These are phyloP conservation scores for Formica aserva DNA, from an alignment of 2,888 invertebrate genomes.

Conservation along the genomic window DNA sequence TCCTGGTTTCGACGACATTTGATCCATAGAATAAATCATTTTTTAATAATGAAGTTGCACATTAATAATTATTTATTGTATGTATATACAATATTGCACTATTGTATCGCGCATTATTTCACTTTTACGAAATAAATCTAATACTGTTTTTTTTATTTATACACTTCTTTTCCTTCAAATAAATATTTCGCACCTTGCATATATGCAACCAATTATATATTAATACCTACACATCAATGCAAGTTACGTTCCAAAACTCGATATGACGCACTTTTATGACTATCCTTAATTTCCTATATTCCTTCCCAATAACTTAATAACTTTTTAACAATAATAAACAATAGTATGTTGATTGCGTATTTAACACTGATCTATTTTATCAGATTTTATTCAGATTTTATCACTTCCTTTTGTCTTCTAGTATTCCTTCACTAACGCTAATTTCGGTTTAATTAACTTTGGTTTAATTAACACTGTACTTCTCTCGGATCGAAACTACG, in stretches of 20 bases:
- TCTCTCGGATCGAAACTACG: background rate
- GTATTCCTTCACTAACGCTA: background rate
- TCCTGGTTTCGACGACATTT: background rate
- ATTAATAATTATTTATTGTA: constrained; percentile 24
- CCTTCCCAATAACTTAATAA: background rate
- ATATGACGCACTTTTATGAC: background rate
- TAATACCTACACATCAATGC: background rate
- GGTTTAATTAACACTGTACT: background rate
- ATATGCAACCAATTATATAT: background rate
- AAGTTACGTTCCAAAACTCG: background rate
- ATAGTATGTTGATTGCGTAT: background rate
- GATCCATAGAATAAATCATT: background rate
- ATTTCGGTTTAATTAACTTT: constrained; percentile 15
- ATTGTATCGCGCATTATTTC: constrained; percentile 23
- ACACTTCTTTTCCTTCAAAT: constrained; percentile 10
- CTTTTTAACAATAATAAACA: background rate
- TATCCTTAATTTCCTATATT: background rate
- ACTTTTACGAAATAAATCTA: constrained; percentile 47
- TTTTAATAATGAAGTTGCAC: constrained; percentile 2
- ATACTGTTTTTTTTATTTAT: constrained; percentile 16
- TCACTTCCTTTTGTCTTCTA: background rate
- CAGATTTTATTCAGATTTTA: background rate
- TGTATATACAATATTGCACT: constrained; percentile 28
- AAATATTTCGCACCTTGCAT: constrained; percentile 21
- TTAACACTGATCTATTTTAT: background rate